Percentiles rank a stretch among this genome's conserved stretches.
Evolutionary conservation across 2,113 vertebrate genomes (phyloP).

Genomic region (Trogon melanurus): DNA sequence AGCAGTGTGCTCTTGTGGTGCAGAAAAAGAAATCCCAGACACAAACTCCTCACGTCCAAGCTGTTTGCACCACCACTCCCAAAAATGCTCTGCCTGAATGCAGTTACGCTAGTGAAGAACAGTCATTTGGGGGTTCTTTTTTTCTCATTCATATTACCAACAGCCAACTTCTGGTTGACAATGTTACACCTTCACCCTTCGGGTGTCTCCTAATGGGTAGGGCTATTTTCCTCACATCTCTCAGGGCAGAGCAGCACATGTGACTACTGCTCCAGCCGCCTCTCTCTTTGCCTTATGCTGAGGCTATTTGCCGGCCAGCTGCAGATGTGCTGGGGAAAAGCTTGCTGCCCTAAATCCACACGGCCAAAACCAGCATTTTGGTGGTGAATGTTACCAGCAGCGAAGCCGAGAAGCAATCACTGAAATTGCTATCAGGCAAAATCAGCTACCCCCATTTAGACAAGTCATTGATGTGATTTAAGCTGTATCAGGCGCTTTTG

Average conservation of each 20-base stretch:
- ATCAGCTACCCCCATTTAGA: not conserved
- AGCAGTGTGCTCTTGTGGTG: not conserved
- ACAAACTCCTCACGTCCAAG: not conserved
- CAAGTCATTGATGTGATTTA: not conserved
- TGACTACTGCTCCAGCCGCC: not conserved
- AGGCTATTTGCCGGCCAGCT: too few relatives aligned
- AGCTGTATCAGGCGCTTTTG: not conserved
- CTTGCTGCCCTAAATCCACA: not conserved
- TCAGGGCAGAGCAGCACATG: not conserved
- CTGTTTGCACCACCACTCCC: not conserved
- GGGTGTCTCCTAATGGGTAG: not conserved
- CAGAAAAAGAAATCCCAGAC: not conserved
- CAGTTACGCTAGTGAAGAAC: not conserved
- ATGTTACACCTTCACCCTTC: not conserved
- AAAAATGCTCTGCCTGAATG: not conserved
- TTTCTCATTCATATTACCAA: not conserved
- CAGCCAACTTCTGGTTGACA: not conserved
- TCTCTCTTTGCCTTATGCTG: not conserved
- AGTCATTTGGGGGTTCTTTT: not conserved
- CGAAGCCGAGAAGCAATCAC: not conserved
- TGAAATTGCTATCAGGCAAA: not conserved
- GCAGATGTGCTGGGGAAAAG: not conserved
- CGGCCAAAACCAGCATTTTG: not conserved
- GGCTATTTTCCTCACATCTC: not conserved
- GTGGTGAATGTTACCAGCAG: not conserved